A percentile compares a stretch with the other conserved stretches of the same genome.
These are phyloP conservation scores for Zaprionus kolodkinae DNA, from an alignment of 1,140 invertebrate species.

Conservation along the genomic window DNA sequence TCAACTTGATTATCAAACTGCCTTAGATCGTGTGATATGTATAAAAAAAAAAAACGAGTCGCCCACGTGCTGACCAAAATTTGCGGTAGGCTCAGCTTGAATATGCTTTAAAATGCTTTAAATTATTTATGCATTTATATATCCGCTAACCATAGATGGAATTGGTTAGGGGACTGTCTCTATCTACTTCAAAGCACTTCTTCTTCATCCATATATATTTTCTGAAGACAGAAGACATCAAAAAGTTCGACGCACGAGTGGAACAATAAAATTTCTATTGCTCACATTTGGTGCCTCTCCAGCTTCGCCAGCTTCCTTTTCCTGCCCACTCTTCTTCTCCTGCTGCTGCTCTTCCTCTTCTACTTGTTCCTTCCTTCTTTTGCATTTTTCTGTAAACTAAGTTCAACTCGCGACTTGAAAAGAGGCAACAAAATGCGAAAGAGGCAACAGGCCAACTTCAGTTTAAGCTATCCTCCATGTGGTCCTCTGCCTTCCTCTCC, in stretches of 20 bases:
- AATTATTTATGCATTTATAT: conserved; percentile 25
- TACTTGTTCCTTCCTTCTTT: neutral
- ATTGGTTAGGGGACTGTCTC: neutral
- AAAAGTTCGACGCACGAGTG: conserved; percentile 29
- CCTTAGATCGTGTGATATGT: neutral
- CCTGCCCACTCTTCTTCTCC: neutral
- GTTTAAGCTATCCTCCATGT: neutral
- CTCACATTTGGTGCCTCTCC: conserved; percentile 10
- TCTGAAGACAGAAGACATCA: conserved; percentile 21
- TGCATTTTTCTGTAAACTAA: conserved; percentile 13
- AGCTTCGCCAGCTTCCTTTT: neutral
- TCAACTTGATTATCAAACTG: neutral
- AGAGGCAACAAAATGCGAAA: conserved; percentile 29
- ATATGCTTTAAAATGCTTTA: conserved; percentile 3
- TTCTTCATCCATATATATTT: conserved; percentile 17
- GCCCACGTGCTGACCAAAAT: conserved; percentile 17
- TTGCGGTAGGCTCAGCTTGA: conserved; percentile 8
- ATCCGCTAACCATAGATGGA: conserved; percentile 23
- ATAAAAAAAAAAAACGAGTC: conserved; percentile 8
- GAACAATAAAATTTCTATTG: conserved; percentile 35
- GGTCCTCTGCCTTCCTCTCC: neutral
- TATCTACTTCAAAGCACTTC: conserved; percentile 8
- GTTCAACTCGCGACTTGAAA: conserved; percentile 25
- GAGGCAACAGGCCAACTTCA: conserved; percentile 28
- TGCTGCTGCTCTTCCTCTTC: neutral